Conservation (phyloP, 2,888 invertebrate species). For the Melieria picta region DNA sequence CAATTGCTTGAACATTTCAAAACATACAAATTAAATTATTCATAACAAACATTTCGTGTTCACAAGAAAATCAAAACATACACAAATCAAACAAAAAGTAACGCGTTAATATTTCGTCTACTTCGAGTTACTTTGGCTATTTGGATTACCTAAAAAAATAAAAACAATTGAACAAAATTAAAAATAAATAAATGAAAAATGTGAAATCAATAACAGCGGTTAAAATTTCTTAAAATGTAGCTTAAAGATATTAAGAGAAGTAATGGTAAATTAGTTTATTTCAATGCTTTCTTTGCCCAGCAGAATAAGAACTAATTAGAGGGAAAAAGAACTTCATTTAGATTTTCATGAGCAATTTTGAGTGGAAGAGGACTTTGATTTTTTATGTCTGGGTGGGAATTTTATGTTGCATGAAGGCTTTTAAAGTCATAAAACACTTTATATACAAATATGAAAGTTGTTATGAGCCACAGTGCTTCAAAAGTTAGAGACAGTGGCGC, state of each 20-base stretch:
- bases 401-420: too few relatives aligned
- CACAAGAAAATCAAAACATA: constrained; percentile 35
- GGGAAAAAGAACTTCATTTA: too few relatives aligned
- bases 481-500: too few relatives aligned
- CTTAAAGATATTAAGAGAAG: not conserved
- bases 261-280: too few relatives aligned
- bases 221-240: not conserved
- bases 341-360: too few relatives aligned
- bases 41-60: constrained; percentile 12
- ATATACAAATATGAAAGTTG: too few relatives aligned
- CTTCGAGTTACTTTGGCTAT: constrained; percentile 65
- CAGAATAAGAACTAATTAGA: too few relatives aligned
- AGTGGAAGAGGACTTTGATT: not conserved
- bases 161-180: constrained; percentile 49
- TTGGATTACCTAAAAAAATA: constrained; percentile 63
- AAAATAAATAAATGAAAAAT: constrained; percentile 29
- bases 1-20: not conserved
- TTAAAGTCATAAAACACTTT: too few relatives aligned
- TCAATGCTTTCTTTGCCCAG: too few relatives aligned
- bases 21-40: not conserved
- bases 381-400: too few relatives aligned
- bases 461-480: too few relatives aligned
- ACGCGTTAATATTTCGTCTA: constrained; percentile 54
- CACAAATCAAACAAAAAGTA: constrained; percentile 43
- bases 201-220: not conserved